Base-by-base conservation (phyloP, 1,140 invertebrate species). In the Onthophagus taurus region DNA sequence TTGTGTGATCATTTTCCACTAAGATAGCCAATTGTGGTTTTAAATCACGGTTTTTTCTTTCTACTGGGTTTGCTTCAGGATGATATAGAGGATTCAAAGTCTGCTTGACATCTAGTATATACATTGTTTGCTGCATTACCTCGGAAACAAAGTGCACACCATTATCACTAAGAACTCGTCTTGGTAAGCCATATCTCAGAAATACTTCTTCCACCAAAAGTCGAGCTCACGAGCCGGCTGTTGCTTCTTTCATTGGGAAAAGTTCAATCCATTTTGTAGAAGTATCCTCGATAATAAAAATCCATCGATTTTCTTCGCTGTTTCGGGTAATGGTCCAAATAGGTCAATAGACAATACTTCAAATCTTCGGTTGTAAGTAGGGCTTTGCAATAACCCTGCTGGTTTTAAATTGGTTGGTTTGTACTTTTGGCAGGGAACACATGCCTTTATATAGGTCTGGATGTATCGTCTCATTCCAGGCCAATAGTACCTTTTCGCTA, bases 31-130 rank as follows among this genome's bases (percentile, higher is more conserved):
- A n/a, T n/a, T 26, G 23, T 6, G 23, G 6, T 26, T 26, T 26
- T n/a, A 26, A 7, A n/a, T 26, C 23, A 6, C 6, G 6, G 31
- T 67, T 64, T 1, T 54, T 50, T 2, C 63, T 17, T 43, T 66
- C 63, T 0, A 64, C 61, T 6, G 56, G 57, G 23, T 67, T 67
- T 1, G 58, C 38, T 36, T 61, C 49, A 3, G 60, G 60, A 36
- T 66, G 62, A 38, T 66, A 64, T 1, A 58, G n/a, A 1, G 61
- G 59, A 2, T 57, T 59, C 3, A 56, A 56, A 0, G 12, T 16
- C 34, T 66, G 62, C 6, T 51, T 34, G 1, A 64, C 55, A 11
- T 41, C 52, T 2, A 62, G 23, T 18, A 48, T 50, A 37, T 45
- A 52, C 0, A 31, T 35, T 2, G 54, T 11, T 4, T 56, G 41